These are phyloP conservation scores for Oligia latruncula DNA, from an alignment of 2,888 invertebrate genomes.

Conservation along the genomic window DNA sequence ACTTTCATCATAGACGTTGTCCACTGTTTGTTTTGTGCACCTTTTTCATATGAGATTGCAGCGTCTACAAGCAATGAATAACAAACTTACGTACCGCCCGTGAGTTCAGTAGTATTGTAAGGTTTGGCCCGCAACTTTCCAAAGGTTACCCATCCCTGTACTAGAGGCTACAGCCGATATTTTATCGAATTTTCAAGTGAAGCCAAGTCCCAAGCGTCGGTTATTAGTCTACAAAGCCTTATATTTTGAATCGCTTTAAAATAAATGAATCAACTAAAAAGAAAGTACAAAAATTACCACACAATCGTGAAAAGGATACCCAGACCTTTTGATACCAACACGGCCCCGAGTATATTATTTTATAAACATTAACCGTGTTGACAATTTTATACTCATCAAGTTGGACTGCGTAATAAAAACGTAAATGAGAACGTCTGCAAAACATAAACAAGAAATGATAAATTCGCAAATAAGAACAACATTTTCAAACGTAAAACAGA, in stretches of 20 bases:
- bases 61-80: no score
- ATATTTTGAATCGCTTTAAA: no score
- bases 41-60: no score
- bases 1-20: no score
- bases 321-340: constrained; percentile 4
- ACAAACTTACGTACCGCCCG: no score
- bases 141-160: no score
- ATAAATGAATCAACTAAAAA: not conserved
- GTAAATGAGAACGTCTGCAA: constrained; percentile 28
- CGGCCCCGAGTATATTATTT: constrained; percentile 14
- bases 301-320: not conserved
- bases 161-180: not conserved
- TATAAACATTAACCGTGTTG: constrained; percentile 24
- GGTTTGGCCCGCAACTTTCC: no score
- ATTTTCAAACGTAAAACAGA: constrained; percentile 29
- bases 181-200: not conserved
- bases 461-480: constrained; percentile 26
- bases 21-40: no score
- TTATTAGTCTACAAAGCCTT: not conserved
- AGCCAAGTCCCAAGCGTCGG: not conserved
- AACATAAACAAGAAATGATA: constrained; percentile 29
- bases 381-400: constrained; percentile 29
- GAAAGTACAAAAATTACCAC: not conserved
- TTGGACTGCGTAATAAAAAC: constrained; percentile 10
- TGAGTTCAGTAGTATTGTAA: no score